Base-by-base conservation (phyloP, 2,797 vertebrate species). In the Margarornis squamiger region DNA sequence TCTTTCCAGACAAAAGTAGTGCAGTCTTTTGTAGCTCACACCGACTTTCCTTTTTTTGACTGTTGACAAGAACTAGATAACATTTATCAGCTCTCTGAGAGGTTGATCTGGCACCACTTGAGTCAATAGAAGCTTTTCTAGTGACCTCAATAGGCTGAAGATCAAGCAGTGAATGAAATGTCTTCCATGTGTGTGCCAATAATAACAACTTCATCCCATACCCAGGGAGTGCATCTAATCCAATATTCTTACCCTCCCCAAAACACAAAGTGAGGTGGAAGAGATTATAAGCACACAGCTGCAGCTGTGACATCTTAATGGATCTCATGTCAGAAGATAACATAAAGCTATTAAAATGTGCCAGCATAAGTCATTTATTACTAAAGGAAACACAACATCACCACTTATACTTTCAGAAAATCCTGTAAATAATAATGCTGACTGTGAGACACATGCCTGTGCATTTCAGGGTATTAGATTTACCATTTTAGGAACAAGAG, bases 241-340 rank as follows among this genome's bases (percentile, higher is more conserved):
- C 71, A 74, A 57, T 43, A 82, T 57, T 24, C 9, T 77, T 45
- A 12, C 23, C 49, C 20, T 59, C 34, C 67, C 22, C 46, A 87
- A 91, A 91, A 87, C 45, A 80, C n/a, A 57, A 93, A 85, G 32
- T 39, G 71, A 84, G 59, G 45, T 34, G 52, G 63, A 91, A 85
- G 39, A 76, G n/a, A 68, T 62, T 63, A n/a, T 65, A 90, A 92
- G n/a, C 15, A 80, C n/a, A 43, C 32, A 95, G 65, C 27, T 81
- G 48, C 38, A 87, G 52, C 68, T 82, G 49, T 93, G 86, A 83
- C 46, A 77, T 63, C 74, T 89, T 92, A 91, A 82, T 86, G 34
- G 52, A 46, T 83, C 27, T 86, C 65, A 51, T 80, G 75, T 83
- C 61, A 91, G 54, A 90, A 88, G 30, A 77, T 77, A 90, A 83